Base-by-base conservation (phyloP, 2,888 invertebrate species). In the Endotricha flammealis region DNA sequence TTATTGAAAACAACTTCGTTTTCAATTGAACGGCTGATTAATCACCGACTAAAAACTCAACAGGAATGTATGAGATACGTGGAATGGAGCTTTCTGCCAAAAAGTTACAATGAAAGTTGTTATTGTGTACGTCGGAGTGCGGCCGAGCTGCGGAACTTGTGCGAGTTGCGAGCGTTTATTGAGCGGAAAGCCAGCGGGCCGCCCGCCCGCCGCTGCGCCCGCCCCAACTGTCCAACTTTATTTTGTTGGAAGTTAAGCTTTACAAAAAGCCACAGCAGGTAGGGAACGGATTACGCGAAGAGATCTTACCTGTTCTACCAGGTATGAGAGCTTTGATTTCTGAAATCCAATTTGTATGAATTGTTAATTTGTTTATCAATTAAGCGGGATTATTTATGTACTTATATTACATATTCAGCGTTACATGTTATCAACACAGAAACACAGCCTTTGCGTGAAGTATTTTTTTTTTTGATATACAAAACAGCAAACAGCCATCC, bases 101-200 rank as follows among this genome's bases (percentile, higher is more conserved):
- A 69, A 71, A 69, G 63, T 69, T 67, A 48, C 45, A 51, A 57
- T 49, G 53, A 50, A 64, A 59, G 57, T 64, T 64, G 53, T 62
- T 60, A 62, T 64, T 66, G 59, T 51, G 46, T 48, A 53, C 46
- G 46, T 36, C 38, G 41, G 44, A 41, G 50, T 36, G 48, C 45
- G 52, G 42, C 45, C 50, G 53, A 46, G 47, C 48, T 12, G 24
- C 24, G 9, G 28, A 61, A 60, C 55, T 64, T 56, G 53, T 48
- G 48, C 50, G 53, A 54, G 52, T 46, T 46, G 51, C 51, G 36
- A 62, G 46, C 64, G 53, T 64, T 65, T 69, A 72, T 73, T 69
- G 70, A 57, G 65, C 64, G 66, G 63, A 68, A 71, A 65, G 58
- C 55, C 51, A 54, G 43, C 45, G 51, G 45, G 41, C 42, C 36